Evolutionary conservation across 2,113 vertebrate species (phyloP).

Genomic region (Casuarius casuarius): DNA sequence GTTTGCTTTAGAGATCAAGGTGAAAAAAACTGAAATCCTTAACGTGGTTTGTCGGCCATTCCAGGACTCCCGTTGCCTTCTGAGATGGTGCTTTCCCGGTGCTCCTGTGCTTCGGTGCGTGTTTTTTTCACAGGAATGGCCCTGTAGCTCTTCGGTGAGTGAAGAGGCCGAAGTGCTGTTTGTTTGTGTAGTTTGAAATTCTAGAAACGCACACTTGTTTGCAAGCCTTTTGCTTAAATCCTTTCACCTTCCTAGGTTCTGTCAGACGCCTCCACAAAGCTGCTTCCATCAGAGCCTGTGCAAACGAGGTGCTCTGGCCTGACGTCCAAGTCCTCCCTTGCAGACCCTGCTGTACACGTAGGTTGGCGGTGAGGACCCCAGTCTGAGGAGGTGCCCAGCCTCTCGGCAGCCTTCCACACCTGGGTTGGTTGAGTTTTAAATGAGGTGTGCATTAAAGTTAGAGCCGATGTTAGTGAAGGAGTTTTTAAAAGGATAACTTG

Average conservation of each 20-base stretch:
- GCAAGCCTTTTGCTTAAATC: constrained; percentile 46
- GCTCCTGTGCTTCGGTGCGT: background rate
- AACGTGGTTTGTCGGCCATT: background rate
- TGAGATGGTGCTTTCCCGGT: background rate
- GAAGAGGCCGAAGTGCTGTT: background rate
- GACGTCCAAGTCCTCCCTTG: background rate
- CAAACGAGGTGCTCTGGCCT: constrained; percentile 65
- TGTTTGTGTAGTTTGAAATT: background rate
- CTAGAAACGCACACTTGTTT: constrained; percentile 11
- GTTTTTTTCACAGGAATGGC: background rate
- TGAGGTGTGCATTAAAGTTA: too few species aligned
- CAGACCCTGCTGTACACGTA: background rate
- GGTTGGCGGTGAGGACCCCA: background rate
- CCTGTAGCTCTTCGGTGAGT: background rate
- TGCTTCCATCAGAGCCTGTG: constrained; percentile 78
- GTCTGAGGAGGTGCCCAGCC: background rate
- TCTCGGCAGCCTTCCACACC: background rate
- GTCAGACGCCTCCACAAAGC: constrained; percentile 79
- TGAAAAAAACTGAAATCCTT: background rate
- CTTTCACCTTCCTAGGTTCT: constrained; percentile 23
- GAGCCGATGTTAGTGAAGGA: too few species aligned
- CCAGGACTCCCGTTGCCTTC: background rate
- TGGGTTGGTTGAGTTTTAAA: too few species aligned
- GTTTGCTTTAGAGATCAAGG: background rate
- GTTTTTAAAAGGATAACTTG: too few species aligned